Evolutionary conservation across 1,140 invertebrate genomes (phyloP), one percentile per base, ranked within the genome.

Genomic region (Drosophila rhopaloa): DNA sequence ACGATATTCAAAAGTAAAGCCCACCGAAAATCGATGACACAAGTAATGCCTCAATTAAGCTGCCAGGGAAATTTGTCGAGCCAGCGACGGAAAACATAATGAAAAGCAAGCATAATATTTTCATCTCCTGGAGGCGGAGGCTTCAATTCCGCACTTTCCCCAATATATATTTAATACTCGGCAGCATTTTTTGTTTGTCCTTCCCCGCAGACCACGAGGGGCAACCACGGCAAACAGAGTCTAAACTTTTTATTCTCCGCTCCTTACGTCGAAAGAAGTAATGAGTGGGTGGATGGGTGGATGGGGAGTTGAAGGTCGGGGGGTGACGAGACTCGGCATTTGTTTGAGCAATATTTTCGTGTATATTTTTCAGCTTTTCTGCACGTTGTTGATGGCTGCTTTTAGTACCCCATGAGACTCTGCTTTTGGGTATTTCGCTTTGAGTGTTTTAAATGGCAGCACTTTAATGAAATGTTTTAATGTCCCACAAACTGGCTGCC

Each of bases 131-230:
- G 1, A 14, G 41, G 27, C 24, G 55, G 62, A 56, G 44, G 53
- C 76, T 43, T 70, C 68, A 70, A 55, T 63, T 58, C 51, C 61
- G 41, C 80, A 70, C 65, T 79, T 74, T 65, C 58, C 76, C 72
- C 84, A 86, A 86, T 86, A 88, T 83, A 88, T 83, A 89, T 88
- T 88, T 89, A 88, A 88, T 88, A 89, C 84, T 89, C 80, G 67
- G 73, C 76, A 75, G 66, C 54, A 50, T 89, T 76, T 71, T 62
- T 58, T 77, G 74, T 77, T 78, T 77, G 73, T 29, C 35, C 19
- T n/a, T 11, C 9, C 5, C 13, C 11, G 9, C 43, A 60, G 46
- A 76, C 68, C 51, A 38, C 50, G 48, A 74, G 74, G 48, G 67
- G 55, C 35, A 65, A 84, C 79, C 76, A 48, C 83, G 83, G 79